Percentiles rank a stretch among this genome's conserved stretches.
These are phyloP conservation scores for Xanthia icteritia DNA, from an alignment of 2,888 invertebrate species.

Conservation along the genomic window DNA sequence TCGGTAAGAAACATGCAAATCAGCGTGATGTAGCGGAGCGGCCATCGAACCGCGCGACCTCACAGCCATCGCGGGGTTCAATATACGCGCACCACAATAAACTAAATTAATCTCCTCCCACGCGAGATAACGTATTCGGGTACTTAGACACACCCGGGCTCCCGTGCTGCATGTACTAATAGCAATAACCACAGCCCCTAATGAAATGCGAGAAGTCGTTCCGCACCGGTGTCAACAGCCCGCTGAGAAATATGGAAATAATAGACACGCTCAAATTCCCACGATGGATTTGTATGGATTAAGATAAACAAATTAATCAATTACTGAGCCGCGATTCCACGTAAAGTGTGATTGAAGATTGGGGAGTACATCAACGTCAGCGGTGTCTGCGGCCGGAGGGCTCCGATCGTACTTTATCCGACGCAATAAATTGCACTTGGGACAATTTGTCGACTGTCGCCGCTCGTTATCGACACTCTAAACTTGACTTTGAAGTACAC, in stretches of 20 bases:
- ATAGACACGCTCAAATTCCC: constrained; percentile 27
- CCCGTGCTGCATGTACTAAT: constrained; percentile 42
- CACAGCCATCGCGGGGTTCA: constrained; percentile 58
- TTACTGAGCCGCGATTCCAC: constrained; percentile 50
- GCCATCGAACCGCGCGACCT: constrained; percentile 79
- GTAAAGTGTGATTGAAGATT: constrained; percentile 71
- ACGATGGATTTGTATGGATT: constrained; percentile 19
- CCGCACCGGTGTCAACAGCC: constrained; percentile 27
- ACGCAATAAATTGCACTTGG: constrained; percentile 76
- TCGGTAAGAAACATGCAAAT: constrained; percentile 81
- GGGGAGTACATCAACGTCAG: constrained; percentile 69
- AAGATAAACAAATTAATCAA: constrained; percentile 63
- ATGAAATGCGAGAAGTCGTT: constrained; percentile 48
- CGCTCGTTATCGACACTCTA: constrained; percentile 58
- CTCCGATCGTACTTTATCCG: constrained; percentile 70
- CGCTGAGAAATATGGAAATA: constrained; percentile 36
- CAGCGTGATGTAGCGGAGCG: constrained; percentile 77
- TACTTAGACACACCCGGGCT: constrained; percentile 61
- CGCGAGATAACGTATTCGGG: constrained; percentile 69
- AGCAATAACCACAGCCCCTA: constrained; percentile 61
- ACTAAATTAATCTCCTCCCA: constrained; percentile 72
- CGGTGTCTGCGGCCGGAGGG: constrained; percentile 56
- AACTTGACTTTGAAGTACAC: constrained; percentile 45
- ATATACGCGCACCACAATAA: constrained; percentile 63
- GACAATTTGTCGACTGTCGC: constrained; percentile 72